phyloP scores from a whole-genome alignment of 2,113 vertebrate genomes.

The human region GRCh38 chr9:19917501-19918000 shows the following conservation, averaged over 20 bases:
- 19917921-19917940: neutral
- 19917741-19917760: neutral
- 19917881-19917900: neutral
- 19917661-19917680: neutral
- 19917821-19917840: neutral
- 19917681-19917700: neutral
- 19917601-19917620: neutral
- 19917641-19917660: neutral
- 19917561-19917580: neutral
- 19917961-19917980: neutral
- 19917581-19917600: neutral
- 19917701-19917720: slow-evolving; percentile 15
- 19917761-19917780: neutral
- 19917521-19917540: neutral
- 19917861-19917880: neutral
- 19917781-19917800: neutral
- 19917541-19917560: neutral
- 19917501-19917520: neutral
- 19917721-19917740: neutral
- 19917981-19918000: neutral
- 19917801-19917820: neutral
- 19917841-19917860: neutral
- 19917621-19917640: neutral
- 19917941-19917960: neutral
- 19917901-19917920: neutral